Evolutionary conservation across 2,797 vertebrate species (phyloP).

Genomic region (Carduelis carduelis): DNA sequence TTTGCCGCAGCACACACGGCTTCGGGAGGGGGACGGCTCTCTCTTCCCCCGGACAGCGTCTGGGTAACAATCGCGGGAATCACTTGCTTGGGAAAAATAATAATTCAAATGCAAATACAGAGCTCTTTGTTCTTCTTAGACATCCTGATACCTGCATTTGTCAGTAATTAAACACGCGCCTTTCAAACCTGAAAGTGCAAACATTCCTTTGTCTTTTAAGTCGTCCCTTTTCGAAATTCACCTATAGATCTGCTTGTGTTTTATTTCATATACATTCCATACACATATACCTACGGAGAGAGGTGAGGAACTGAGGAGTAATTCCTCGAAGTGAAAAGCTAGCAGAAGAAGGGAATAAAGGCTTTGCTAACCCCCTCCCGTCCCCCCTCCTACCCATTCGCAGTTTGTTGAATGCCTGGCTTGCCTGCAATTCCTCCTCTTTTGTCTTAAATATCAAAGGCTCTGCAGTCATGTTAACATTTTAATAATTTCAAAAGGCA

Average conservation of each 20-base stretch:
- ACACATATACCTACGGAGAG: neutral
- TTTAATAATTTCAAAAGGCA: slow-evolving; percentile 94
- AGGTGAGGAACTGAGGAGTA: slow-evolving; percentile 37
- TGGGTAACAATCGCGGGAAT: slow-evolving; percentile 42
- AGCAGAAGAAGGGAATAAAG: slow-evolving; percentile 82
- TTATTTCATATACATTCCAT: neutral
- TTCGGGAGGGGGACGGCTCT: neutral
- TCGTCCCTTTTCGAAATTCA: neutral
- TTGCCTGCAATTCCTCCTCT: slow-evolving; percentile 83
- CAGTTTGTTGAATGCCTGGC: slow-evolving; percentile 80
- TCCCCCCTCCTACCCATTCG: slow-evolving; percentile 72
- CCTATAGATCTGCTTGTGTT: neutral
- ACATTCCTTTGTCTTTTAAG: slow-evolving; percentile 62
- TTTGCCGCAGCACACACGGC: neutral
- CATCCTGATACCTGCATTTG: slow-evolving; percentile 54
- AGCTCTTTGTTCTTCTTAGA: slow-evolving; percentile 72
- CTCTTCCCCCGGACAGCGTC: neutral
- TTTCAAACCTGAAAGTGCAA: slow-evolving; percentile 70
- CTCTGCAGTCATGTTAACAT: slow-evolving; percentile 91
- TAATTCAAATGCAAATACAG: slow-evolving; percentile 68
- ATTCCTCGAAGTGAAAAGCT: slow-evolving; percentile 77
- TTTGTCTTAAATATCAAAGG: slow-evolving; percentile 99
- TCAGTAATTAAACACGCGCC: slow-evolving; percentile 69
- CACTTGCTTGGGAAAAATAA: slow-evolving; percentile 65
- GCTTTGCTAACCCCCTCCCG: slow-evolving; percentile 77